Evolutionary conservation across 1,140 invertebrate species (phyloP).

Genomic region (Plodia interpunctella): DNA sequence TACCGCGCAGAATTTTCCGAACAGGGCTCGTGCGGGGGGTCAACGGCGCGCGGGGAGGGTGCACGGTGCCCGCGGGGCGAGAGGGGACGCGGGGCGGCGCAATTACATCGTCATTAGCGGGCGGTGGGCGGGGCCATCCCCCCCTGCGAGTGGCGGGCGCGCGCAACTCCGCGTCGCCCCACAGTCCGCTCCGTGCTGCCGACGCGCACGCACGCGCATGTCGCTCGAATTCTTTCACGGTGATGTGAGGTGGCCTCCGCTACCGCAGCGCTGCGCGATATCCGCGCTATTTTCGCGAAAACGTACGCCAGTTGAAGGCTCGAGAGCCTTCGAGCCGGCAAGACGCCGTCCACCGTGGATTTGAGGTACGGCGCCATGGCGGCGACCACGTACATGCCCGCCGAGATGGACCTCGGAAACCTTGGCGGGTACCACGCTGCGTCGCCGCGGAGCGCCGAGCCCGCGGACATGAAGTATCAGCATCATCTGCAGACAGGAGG

Average conservation of each 20-base stretch:
- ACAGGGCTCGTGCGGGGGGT: constrained; percentile 17
- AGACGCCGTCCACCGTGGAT: constrained; percentile 80
- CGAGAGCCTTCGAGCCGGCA: constrained; percentile 80
- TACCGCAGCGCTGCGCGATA: constrained; percentile 76
- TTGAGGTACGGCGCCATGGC: constrained; percentile 85
- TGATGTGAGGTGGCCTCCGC: constrained; percentile 73
- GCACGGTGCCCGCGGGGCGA: constrained; percentile 34
- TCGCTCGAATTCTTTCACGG: constrained; percentile 62
- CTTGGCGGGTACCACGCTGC: constrained; percentile 85
- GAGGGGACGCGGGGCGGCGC: constrained; percentile 47
- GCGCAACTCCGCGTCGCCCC: constrained; percentile 46
- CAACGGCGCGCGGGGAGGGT: constrained; percentile 26
- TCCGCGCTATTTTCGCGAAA: constrained; percentile 65
- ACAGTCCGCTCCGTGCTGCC: constrained; percentile 69
- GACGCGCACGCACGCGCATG: constrained; percentile 75
- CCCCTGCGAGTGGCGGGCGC: constrained; percentile 46
- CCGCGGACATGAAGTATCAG: constrained; percentile 96
- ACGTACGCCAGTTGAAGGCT: constrained; percentile 68
- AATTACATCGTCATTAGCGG: constrained; percentile 18
- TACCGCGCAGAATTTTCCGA: constrained; percentile 11
- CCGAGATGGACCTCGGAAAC: constrained; percentile 87
- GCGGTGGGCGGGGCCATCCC: constrained; percentile 25
- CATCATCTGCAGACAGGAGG: constrained; percentile 87
- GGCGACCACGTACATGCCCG: constrained; percentile 89
- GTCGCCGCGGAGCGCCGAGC: constrained; percentile 88